Conservation (phyloP, 2,113 vertebrate genomes). For the Acrocephalus arundinaceus region DNA sequence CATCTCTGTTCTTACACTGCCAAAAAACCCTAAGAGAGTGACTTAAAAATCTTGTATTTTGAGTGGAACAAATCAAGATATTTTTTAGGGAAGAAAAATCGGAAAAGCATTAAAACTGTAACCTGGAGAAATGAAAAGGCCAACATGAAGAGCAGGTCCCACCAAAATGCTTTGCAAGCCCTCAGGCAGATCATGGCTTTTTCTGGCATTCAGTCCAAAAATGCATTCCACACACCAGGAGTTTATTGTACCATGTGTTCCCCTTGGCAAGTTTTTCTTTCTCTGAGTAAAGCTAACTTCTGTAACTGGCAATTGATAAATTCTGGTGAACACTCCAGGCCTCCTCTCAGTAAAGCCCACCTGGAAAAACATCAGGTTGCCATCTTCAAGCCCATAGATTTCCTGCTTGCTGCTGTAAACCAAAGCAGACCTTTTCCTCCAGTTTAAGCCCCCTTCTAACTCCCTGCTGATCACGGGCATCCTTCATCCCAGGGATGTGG, state of each 20-base stretch:
- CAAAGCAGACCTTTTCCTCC: neutral
- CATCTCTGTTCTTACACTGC: neutral
- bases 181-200: conserved; percentile 15
- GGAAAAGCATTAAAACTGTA: neutral
- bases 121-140: neutral
- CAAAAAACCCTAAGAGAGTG: neutral
- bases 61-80: neutral
- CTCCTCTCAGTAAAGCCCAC: neutral
- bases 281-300: conserved; percentile 20
- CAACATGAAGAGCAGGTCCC: neutral
- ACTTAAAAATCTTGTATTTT: neutral
- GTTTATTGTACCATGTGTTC: neutral
- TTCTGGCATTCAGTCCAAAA: conserved; percentile 17
- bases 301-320: neutral
- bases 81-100: neutral
- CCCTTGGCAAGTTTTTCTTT: neutral
- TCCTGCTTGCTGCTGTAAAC: neutral
- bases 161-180: conserved; percentile 14
- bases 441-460: neutral
- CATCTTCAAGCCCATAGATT: neutral
- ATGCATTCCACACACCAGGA: conserved; percentile 7
- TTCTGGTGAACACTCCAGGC: neutral
- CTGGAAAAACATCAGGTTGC: neutral
- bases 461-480: neutral
- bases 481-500: neutral